These are phyloP conservation scores for Stegostoma tigrinum DNA, from an alignment of 2,113 vertebrate species.

Conservation along the genomic window DNA sequence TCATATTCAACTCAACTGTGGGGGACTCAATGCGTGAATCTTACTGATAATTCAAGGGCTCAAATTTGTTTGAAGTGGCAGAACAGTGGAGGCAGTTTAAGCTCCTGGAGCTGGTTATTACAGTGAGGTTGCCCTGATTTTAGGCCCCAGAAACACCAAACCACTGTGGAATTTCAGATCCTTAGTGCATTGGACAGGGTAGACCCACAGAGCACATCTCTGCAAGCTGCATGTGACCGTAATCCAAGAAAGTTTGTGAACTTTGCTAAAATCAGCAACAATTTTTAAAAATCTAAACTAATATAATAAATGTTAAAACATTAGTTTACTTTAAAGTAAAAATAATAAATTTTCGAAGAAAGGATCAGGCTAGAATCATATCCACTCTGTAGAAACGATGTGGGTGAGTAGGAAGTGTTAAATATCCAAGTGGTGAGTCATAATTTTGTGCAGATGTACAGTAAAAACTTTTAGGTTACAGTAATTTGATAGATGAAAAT, in stretches of 20 bases:
- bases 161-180: background rate
- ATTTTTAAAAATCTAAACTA: background rate
- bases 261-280: background rate
- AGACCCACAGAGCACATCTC: background rate
- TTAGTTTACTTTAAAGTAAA: background rate
- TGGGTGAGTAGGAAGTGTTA: slow-evolving; percentile 15
- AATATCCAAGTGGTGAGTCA: slow-evolving; percentile 27
- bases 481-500: slow-evolving; percentile 29
- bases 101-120: background rate
- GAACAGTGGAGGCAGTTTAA: background rate
- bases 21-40: background rate
- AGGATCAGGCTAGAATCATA: background rate
- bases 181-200: background rate
- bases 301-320: slow-evolving; percentile 16
- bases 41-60: background rate
- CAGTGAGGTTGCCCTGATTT: background rate
- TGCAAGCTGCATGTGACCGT: background rate
- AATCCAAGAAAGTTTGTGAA: background rate
- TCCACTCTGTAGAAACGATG: background rate
- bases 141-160: background rate
- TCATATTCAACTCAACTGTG: background rate
- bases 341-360: background rate
- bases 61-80: background rate
- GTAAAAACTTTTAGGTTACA: background rate
- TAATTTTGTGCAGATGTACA: slow-evolving; percentile 35